Conservation (phyloP, 2,113 vertebrate genomes). For the Aptenodytes forsteri region DNA sequence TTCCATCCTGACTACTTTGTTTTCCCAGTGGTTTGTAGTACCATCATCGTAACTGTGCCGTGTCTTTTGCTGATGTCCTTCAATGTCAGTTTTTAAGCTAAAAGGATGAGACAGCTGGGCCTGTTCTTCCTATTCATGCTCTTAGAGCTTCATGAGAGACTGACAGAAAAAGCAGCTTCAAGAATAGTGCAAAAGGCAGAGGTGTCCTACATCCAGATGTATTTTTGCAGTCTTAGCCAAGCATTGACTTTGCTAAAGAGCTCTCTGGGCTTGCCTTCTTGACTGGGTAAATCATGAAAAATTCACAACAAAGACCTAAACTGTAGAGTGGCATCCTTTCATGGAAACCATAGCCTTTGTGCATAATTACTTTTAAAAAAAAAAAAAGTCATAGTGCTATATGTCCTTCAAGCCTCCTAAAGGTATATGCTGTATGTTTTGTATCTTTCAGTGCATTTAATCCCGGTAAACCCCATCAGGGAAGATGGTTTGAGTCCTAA, state of each 20-base stretch:
- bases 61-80: background rate
- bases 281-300: background rate
- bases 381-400: background rate
- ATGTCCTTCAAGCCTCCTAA: background rate
- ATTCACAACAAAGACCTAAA: background rate
- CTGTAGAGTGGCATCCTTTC: background rate
- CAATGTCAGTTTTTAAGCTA: background rate
- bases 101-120: background rate
- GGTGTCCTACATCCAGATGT: background rate
- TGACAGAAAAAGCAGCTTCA: background rate
- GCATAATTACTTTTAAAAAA: background rate
- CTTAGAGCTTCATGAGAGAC: background rate
- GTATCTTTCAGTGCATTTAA: slow-evolving; percentile 83
- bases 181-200: background rate
- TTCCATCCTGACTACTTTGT: background rate
- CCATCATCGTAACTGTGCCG: background rate
- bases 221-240: background rate
- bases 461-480: slow-evolving; percentile 77
- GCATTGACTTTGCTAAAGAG: background rate
- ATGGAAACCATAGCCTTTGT: background rate
- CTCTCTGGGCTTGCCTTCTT: background rate
- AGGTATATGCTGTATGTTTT: background rate
- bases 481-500: slow-evolving; percentile 79
- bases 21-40: background rate
- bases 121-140: background rate